A percentile compares a stretch with the other conserved stretches of the same genome.
phyloP scores from a whole-genome alignment of 2,797 vertebrate species.

The Gallirallus australis region DNA sequence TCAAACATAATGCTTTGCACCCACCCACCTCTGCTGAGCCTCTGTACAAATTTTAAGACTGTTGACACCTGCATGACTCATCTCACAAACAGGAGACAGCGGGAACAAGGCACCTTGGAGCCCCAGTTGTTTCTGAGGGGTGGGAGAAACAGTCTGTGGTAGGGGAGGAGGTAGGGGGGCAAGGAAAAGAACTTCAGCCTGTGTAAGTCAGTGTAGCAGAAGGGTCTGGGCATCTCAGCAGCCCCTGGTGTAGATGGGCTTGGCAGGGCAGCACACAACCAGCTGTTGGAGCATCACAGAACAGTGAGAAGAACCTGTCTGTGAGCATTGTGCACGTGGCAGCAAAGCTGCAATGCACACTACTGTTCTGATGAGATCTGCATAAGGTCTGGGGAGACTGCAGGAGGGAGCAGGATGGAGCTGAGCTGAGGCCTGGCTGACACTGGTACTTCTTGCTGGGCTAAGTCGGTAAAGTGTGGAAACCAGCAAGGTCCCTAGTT shows the following conservation, averaged over 20 bases:
- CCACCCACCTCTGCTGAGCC: slow-evolving; percentile 26
- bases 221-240: background rate
- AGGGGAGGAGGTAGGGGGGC: background rate
- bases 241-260: background rate
- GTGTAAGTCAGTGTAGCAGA: background rate
- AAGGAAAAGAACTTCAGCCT: background rate
- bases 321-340: fast-evolving
- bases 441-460: background rate
- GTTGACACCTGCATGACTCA: slow-evolving; percentile 59
- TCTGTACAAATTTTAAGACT: background rate
- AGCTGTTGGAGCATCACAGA: background rate
- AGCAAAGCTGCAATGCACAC: background rate
- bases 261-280: background rate
- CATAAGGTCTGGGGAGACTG: background rate
- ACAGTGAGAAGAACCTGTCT: background rate
- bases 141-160: background rate
- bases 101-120: slow-evolving; percentile 9
- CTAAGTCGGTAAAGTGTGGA: background rate
- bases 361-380: background rate
- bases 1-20: background rate
- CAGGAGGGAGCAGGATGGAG: background rate
- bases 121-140: background rate
- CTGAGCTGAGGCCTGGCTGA: background rate
- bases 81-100: background rate
- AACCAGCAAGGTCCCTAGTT: background rate